Base-by-base conservation (phyloP, 2,797 vertebrate genomes). In the Sebastes iracundus region DNA sequence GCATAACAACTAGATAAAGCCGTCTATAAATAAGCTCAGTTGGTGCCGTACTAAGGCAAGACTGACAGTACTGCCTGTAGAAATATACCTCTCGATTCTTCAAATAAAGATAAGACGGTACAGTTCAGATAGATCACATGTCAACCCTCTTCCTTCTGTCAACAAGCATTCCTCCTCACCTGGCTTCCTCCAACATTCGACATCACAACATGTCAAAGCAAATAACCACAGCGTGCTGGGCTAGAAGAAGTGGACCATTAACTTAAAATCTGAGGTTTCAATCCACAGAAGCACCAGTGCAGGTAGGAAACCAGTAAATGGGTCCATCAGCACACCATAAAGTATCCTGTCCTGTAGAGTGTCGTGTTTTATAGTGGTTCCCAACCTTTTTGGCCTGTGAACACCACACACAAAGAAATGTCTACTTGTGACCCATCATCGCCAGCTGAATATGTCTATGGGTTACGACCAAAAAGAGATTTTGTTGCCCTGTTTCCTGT, bases 1-100 rank as follows among this genome's bases (percentile, higher is more conserved):
- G 53, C 86, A 82, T 77, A 77, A 81, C 62, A 71, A 81, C 78
- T 55, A 74, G 86, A 93, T 84, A 87, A 78, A 87, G 68, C 80
- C 25, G 74, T 69, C 86, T 92, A 94, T 92, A 93, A 93, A 94
- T 93, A 95, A 85, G 76, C 82, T 81, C 83, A 83, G 83, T 84
- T 89, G 69, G 49, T 84, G 85, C 67, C 22, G 72, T 63, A 63
- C 69, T 80, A 22, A 84, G 78, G 77, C 77, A 78, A 59, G 69
- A 58, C 62, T 84, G 81, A 88, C 87, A 89, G 81, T 25, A 16
- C 59, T 20, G 69, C 67, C 79, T 74, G 69, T n/a, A 56, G 78
- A 88, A 88, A 87, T 62, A 64, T 62, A 80, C 11, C n/a, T 76
- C 55, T 75, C 38, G 27, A 70, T 75, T 87, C 75, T 78, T 77